phyloP scores from a whole-genome alignment of 2,888 invertebrate genomes.

The Oscheius onirici region DNA sequence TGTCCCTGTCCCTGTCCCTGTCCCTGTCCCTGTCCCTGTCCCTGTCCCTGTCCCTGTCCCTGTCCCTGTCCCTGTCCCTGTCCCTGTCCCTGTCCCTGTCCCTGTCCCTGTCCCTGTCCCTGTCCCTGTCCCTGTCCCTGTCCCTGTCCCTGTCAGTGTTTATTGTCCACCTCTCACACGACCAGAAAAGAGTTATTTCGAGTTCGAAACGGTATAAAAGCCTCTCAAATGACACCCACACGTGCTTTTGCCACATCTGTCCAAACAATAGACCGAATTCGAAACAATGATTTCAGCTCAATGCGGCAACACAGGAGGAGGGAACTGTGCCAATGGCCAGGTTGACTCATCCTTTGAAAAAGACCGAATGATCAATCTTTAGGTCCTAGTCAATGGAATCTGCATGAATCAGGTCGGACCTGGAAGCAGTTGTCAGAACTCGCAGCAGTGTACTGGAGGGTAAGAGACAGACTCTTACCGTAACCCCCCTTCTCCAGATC shows the following conservation, averaged over 20 bases:
- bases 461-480: not conserved
- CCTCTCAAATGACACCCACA: not conserved
- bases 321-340: not conserved
- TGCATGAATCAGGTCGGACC: constrained; percentile 8
- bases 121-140: too few species aligned
- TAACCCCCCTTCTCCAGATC: too few species aligned
- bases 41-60: too few species aligned
- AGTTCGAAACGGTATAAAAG: too few species aligned
- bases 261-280: not conserved
- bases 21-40: too few species aligned
- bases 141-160: too few species aligned
- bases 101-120: too few species aligned
- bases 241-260: constrained; percentile 4
- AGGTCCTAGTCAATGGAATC: constrained; percentile 24
- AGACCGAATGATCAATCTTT: not conserved
- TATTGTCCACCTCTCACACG: not conserved
- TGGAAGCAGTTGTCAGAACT: constrained; percentile 15
- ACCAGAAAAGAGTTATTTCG: not conserved
- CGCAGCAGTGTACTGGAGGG: constrained; percentile 10
- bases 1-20: too few species aligned
- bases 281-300: constrained; percentile 26
- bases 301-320: not conserved
- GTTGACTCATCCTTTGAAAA: not conserved
- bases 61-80: too few species aligned
- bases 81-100: too few species aligned